phyloP scores from a whole-genome alignment of 2,113 vertebrate genomes.

The Channa maculata region DNA sequence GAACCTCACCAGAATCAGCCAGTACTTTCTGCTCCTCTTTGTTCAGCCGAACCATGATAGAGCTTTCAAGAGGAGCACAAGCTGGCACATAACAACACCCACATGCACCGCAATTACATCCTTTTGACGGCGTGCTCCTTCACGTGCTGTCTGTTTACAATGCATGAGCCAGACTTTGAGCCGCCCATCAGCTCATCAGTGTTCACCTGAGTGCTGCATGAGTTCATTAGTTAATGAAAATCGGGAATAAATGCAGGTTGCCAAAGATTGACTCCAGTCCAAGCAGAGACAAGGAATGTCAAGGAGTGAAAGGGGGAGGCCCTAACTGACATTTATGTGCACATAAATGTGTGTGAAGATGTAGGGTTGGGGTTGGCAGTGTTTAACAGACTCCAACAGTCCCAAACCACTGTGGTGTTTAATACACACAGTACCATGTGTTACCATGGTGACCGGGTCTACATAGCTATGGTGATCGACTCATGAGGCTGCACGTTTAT shows the following conservation, averaged over 20 bases:
- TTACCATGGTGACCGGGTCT: conserved; percentile 87
- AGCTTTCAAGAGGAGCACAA: conserved; percentile 58
- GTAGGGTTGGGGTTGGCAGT: conserved; percentile 32
- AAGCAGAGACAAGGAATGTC: conserved; percentile 16
- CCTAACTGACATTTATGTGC: conserved; percentile 27
- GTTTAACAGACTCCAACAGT: conserved; percentile 68
- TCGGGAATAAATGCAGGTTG: conserved; percentile 10
- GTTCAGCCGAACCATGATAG: conserved; percentile 57
- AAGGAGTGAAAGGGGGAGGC: conserved; percentile 12
- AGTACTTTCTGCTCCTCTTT: conserved; percentile 52
- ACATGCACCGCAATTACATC: conserved; percentile 61
- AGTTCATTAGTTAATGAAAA: conserved; percentile 30
- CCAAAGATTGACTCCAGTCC: conserved; percentile 3
- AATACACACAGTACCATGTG: conserved; percentile 82
- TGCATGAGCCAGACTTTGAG: conserved; percentile 22
- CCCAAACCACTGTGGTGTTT: conserved; percentile 80
- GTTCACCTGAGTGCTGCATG: not conserved
- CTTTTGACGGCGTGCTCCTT: conserved; percentile 62
- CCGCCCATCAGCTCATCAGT: conserved; percentile 12
- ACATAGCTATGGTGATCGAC: conserved; percentile 75
- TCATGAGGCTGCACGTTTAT: conserved; percentile 68
- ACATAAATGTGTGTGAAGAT: conserved; percentile 3
- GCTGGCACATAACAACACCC: conserved; percentile 53
- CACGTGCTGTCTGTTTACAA: conserved; percentile 46
- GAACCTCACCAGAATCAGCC: conserved; percentile 53